A percentile compares a stretch with the other conserved stretches of the same genome.
Evolutionary conservation across 2,113 vertebrate genomes (phyloP).

Genomic region (Erythrocebus patas): DNA sequence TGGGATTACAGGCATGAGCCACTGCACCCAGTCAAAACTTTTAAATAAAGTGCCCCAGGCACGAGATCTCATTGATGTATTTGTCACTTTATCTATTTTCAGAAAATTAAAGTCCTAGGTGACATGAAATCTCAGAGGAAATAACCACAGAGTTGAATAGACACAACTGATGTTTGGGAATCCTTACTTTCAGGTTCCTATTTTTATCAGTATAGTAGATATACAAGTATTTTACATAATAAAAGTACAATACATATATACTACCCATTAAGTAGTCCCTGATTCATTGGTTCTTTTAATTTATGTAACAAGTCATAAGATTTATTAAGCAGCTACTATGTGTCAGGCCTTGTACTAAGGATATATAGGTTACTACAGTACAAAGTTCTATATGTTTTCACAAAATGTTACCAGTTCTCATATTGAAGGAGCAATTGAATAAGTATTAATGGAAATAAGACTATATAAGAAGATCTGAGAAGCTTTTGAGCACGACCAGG

Average conservation of each 20-base stretch:
- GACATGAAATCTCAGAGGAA: background rate
- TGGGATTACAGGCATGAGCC: no score
- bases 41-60: background rate
- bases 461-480: background rate
- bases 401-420: background rate
- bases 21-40: background rate
- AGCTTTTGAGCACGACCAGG: background rate
- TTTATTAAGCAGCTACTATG: background rate
- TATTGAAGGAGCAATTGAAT: background rate
- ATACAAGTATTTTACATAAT: background rate
- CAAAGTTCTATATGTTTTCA: background rate
- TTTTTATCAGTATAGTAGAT: background rate
- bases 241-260: background rate
- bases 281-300: background rate
- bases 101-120: conserved; percentile 2
- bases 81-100: background rate
- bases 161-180: background rate
- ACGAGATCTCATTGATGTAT: background rate
- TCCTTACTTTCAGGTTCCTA: background rate
- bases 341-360: background rate
- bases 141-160: background rate
- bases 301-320: background rate
- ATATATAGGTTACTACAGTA: background rate
- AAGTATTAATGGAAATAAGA: background rate
- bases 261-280: background rate